Percentiles rank a stretch among this genome's conserved stretches.
Conservation (phyloP, 2,113 vertebrate species). For the Boleophthalmus pectinirostris region DNA sequence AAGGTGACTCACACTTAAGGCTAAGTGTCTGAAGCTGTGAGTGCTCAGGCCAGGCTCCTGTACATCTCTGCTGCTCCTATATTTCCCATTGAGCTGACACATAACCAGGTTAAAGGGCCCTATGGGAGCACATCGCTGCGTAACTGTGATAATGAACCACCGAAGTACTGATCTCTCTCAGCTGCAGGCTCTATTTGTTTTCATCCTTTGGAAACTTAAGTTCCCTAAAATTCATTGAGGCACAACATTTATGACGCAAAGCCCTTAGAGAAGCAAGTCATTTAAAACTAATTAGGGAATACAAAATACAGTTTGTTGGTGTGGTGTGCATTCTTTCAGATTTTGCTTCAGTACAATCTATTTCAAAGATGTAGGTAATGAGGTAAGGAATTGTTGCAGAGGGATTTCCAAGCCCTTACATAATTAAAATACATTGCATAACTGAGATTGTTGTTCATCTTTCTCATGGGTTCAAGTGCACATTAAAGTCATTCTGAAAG, state of each 20-base stretch:
- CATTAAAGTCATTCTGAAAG: not conserved
- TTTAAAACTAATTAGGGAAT: slow-evolving; percentile 36
- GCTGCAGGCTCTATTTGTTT: slow-evolving; percentile 51
- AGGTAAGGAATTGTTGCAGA: slow-evolving; percentile 8
- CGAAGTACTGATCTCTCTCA: slow-evolving; percentile 30
- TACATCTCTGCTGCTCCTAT: slow-evolving; percentile 24
- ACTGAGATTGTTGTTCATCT: not conserved
- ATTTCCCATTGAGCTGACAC: slow-evolving; percentile 32
- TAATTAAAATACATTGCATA: slow-evolving; percentile 13
- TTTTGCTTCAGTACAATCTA: not conserved
- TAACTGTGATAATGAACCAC: slow-evolving; percentile 54
- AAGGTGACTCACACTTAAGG: slow-evolving; percentile 39
- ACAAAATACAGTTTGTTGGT: slow-evolving; percentile 8
- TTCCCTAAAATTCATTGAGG: slow-evolving; percentile 18
- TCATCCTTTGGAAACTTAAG: slow-evolving; percentile 20
- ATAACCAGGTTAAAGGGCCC: slow-evolving; percentile 54
- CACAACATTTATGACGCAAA: slow-evolving; percentile 29
- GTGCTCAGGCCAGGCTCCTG: slow-evolving; percentile 38
- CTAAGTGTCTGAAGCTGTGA: slow-evolving; percentile 33
- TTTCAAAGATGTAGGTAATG: slow-evolving; percentile 1
- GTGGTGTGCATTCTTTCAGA: not conserved
- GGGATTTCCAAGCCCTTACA: slow-evolving; percentile 7
- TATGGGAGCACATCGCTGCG: slow-evolving; percentile 37
- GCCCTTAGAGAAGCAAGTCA: slow-evolving; percentile 17
- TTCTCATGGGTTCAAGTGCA: not conserved